phyloP scores from a whole-genome alignment of 2,797 vertebrate genomes.

The Sebastes vulpes region DNA sequence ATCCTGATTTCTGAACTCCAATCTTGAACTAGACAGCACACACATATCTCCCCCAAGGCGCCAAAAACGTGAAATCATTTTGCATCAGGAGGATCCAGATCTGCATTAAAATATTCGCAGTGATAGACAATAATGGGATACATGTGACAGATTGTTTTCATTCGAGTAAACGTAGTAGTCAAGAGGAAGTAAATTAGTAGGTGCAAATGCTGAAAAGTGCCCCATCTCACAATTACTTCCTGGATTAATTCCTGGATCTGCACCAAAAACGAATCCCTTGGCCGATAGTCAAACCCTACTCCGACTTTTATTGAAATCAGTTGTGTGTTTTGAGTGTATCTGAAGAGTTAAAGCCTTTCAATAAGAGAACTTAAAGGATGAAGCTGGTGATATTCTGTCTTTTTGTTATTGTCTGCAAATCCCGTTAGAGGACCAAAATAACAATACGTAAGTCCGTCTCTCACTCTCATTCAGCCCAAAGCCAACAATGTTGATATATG shows the following conservation, averaged over 20 bases:
- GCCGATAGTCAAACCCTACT: not conserved
- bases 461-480: not conserved
- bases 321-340: not conserved
- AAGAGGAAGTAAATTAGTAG: not conserved
- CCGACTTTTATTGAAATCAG: not conserved
- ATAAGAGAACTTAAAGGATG: not conserved
- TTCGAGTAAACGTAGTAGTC: not conserved
- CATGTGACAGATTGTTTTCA: not conserved
- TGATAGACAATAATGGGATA: not conserved
- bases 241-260: not conserved
- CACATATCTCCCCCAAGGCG: not conserved
- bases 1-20: slow-evolving; percentile 18
- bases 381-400: not conserved
- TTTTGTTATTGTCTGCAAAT: slow-evolving; percentile 12
- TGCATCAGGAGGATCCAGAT: not conserved
- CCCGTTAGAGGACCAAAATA: not conserved
- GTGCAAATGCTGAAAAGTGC: not conserved
- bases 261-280: not conserved
- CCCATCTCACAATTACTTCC: not conserved
- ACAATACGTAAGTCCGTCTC: not conserved
- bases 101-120: not conserved
- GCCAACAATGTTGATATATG: not conserved
- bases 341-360: not conserved
- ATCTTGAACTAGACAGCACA: not conserved
- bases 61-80: not conserved